Evolutionary conservation across 1,140 invertebrate species (phyloP), one percentile per base, ranked within the genome.

Genomic region (Tetramorium parvispinum): DNA sequence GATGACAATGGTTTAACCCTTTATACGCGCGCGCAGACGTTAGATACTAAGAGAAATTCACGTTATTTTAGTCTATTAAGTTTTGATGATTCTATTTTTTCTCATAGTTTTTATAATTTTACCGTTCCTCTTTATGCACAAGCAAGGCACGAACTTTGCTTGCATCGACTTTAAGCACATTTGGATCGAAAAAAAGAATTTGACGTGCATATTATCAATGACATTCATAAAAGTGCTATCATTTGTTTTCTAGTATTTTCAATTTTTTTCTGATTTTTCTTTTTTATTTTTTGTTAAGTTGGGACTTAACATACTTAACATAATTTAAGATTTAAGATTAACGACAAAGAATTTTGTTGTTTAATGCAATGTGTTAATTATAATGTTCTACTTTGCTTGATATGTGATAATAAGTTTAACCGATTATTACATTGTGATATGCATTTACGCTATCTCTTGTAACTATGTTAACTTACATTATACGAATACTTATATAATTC

Each of bases 271-370:
- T 43, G 0, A 24, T 66, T 49, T 51, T 61, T 73, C 37, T 70
- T 71, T 24, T 75, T 65, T 37, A 10, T 87, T 75, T 75, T 85
- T 51, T 46, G 13, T 87, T 51, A 46, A 46, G 2, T 82, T 61
- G 40, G 32, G 6, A 63, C 21, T 79, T 51, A 43, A 43, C 8
- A 43, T 49, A 49, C 13, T 16, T 18, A 53, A 53, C 18, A 4
- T 53, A 53, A 49, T 10, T 53, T 53, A 10, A 18, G 4, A 49
- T 10, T 53, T 53, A 10, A 18, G 4, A 18, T 53, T 53, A 40
- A 59, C 24, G 13, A 51, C 46, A 18, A 79, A 66, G 2, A 24
- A 46, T 82, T 37, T 57, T 43, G 7, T 57, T 66, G 13, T 27
- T 55, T 18, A 24, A 8, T 82, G 8, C 11, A 55, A 49, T 63